phyloP scores from a whole-genome alignment of 2,888 invertebrate species.

The Aleiodes alternator region DNA sequence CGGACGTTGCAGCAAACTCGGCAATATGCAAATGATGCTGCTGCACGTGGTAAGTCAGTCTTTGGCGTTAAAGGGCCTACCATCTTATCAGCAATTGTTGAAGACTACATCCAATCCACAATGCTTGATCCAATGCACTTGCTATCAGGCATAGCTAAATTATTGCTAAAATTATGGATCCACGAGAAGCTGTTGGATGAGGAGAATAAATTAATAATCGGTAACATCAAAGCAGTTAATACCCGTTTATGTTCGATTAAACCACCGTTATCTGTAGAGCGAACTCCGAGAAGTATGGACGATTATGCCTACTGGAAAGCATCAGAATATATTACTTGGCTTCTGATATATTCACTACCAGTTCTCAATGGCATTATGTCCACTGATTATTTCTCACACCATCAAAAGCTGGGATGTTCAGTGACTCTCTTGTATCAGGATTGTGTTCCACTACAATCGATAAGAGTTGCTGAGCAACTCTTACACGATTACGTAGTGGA shows the following conservation, averaged over 20 bases:
- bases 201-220: too few species aligned
- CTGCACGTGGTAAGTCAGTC: neutral
- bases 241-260: neutral
- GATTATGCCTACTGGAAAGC: conserved; percentile 52
- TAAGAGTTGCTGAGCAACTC: too few species aligned
- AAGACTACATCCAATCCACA: conserved; percentile 41
- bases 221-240: neutral
- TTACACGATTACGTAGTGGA: too few species aligned
- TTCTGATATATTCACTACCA: neutral
- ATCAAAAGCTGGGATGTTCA: neutral
- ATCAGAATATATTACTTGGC: conserved; percentile 41
- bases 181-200: too few species aligned
- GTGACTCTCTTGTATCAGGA: too few species aligned
- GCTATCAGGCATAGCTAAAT: too few species aligned
- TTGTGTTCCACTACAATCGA: too few species aligned
- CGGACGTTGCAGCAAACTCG: neutral
- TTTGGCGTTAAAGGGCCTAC: conserved; percentile 48
- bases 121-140: too few species aligned
- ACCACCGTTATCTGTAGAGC: conserved; percentile 32
- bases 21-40: neutral
- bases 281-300: conserved; percentile 51
- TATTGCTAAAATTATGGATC: too few species aligned
- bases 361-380: neutral
- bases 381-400: neutral
- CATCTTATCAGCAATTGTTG: conserved; percentile 39